A percentile compares a stretch with the other conserved stretches of the same genome.
Conservation (phyloP, 2,888 invertebrate species). For the Stenodema calcarata region DNA sequence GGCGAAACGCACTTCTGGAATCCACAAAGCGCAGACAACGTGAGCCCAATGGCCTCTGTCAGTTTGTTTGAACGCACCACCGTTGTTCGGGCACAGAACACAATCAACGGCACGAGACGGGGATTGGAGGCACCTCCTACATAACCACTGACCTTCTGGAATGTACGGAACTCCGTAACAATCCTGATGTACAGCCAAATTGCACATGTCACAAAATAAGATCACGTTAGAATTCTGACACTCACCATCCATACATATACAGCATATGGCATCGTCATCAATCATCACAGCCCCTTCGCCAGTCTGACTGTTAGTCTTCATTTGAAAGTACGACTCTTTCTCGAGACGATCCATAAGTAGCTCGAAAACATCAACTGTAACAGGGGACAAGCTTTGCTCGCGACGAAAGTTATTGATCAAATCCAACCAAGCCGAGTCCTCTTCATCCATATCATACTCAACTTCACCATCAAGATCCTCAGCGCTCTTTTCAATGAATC, state of each 20-base stretch:
- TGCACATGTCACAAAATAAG: conserved; percentile 99
- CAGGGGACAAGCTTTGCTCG: conserved; percentile 73
- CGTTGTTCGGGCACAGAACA: conserved; percentile 96
- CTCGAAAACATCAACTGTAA: conserved; percentile 91
- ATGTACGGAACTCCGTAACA: conserved; percentile 98
- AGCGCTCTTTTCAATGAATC: conserved; percentile 91
- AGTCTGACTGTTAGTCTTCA: conserved; percentile 64
- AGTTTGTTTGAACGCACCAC: conserved; percentile 98
- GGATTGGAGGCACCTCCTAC: conserved; percentile 92
- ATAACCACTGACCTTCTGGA: conserved; percentile 97
- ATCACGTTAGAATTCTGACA: conserved; percentile 99
- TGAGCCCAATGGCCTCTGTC: conserved; percentile 97
- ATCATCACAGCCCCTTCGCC: conserved; percentile 73
- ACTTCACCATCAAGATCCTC: conserved; percentile 92
- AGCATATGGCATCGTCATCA: conserved; percentile 98
- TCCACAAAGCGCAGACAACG: conserved; percentile 98
- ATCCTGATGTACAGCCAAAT: conserved; percentile 97
- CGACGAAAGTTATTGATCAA: conserved; percentile 85
- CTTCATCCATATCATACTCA: conserved; percentile 98
- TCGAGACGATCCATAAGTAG: conserved; percentile 96
- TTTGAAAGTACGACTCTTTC: conserved; percentile 94
- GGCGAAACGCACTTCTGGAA: conserved; percentile 97
- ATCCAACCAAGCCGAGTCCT: conserved; percentile 93
- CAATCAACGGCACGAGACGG: conserved; percentile 96
- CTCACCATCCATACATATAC: conserved; percentile 98